A percentile compares a stretch with the other conserved stretches of the same genome.
These are phyloP conservation scores for Andricus grossulariae DNA, from an alignment of 1,140 invertebrate genomes.

Conservation along the genomic window DNA sequence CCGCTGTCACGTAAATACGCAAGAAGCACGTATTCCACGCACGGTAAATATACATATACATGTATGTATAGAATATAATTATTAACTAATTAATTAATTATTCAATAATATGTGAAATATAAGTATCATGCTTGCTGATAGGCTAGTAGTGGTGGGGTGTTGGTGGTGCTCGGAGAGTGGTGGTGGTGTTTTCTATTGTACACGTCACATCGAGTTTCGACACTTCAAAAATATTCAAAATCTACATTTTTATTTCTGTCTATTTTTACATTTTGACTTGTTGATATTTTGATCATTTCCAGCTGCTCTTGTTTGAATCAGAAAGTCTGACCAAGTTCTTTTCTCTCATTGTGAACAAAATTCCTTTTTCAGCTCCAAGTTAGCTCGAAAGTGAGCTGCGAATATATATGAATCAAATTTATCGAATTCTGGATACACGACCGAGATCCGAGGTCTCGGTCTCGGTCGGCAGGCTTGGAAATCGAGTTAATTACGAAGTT, in stretches of 20 bases:
- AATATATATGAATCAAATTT: not conserved
- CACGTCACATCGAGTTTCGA: slow-evolving; percentile 48
- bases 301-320: not conserved
- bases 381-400: not conserved
- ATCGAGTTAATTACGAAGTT: slow-evolving; percentile 57
- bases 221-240: slow-evolving; percentile 11
- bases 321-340: no score
- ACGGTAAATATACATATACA: not conserved
- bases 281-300: not conserved
- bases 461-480: slow-evolving; percentile 57
- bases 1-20: slow-evolving; percentile 4
- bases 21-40: not conserved
- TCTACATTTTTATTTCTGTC: not conserved
- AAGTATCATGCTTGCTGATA: slow-evolving; percentile 71
- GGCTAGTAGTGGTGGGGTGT: slow-evolving; percentile 69
- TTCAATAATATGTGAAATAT: slow-evolving; percentile 42
- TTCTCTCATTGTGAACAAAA: no score
- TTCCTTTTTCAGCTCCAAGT: no score
- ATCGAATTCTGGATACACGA: not conserved
- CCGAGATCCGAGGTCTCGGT: slow-evolving; percentile 59
- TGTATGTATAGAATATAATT: not conserved
- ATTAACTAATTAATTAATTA: slow-evolving; percentile 15
- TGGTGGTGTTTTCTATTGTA: slow-evolving; percentile 57
- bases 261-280: not conserved
- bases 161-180: slow-evolving; percentile 71